phyloP scores from a whole-genome alignment of 2,888 invertebrate species.

The Trisateles emortualis region DNA sequence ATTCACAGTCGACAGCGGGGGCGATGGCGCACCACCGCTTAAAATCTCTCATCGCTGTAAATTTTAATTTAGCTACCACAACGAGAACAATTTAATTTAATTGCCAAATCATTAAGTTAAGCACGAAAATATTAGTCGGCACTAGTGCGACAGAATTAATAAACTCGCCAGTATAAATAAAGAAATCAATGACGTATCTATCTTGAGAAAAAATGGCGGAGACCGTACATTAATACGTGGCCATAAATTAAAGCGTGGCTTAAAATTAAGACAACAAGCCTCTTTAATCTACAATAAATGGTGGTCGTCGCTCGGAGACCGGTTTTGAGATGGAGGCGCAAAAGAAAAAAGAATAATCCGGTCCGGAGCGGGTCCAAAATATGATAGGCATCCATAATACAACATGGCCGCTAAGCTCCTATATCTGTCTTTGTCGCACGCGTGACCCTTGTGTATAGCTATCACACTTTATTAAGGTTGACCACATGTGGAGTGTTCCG shows the following conservation, averaged over 20 bases:
- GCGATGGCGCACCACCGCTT: conserved; percentile 61
- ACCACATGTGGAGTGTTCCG: conserved; percentile 87
- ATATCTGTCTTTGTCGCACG: conserved; percentile 71
- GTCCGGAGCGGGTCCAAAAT: conserved; percentile 86
- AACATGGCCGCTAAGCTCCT: conserved; percentile 86
- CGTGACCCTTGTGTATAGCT: conserved; percentile 60
- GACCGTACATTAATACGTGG: conserved; percentile 80
- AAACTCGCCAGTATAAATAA: conserved; percentile 67
- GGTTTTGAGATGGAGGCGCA: conserved; percentile 83
- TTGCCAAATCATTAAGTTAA: conserved; percentile 86
- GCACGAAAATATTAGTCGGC: conserved; percentile 83
- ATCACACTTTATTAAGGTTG: conserved; percentile 84
- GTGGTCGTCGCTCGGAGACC: conserved; percentile 83
- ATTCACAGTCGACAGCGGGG: conserved; percentile 49
- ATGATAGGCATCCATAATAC: conserved; percentile 87
- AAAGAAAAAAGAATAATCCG: conserved; percentile 85
- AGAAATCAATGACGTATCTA: conserved; percentile 81
- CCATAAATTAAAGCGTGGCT: conserved; percentile 85
- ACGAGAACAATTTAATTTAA: conserved; percentile 85
- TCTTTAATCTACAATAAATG: conserved; percentile 88
- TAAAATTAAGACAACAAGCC: conserved; percentile 88
- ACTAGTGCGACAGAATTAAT: conserved; percentile 80
- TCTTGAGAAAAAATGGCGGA: conserved; percentile 79
- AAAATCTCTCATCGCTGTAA: conserved; percentile 77
- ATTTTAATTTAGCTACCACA: conserved; percentile 85